phyloP scores from a whole-genome alignment of 2,797 vertebrate species.

The Tachyglossus aculeatus region DNA sequence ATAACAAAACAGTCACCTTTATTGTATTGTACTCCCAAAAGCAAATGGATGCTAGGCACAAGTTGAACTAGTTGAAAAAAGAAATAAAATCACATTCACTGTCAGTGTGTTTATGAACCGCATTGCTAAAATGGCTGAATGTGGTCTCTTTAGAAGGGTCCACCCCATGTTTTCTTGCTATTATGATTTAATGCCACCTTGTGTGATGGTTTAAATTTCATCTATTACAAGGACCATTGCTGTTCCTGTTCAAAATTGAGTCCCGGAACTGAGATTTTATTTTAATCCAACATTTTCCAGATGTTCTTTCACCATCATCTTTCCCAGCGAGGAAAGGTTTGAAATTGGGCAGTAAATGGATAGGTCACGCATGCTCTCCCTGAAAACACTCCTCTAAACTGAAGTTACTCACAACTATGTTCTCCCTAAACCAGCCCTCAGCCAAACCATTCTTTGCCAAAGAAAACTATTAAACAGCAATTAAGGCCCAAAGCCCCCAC shows the following conservation, averaged over 20 bases:
- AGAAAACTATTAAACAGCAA: background rate
- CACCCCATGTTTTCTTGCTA: too few relatives aligned
- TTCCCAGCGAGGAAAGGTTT: background rate
- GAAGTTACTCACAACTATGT: background rate
- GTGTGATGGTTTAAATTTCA: background rate
- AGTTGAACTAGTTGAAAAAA: too few relatives aligned
- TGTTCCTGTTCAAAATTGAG: background rate
- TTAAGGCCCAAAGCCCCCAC: background rate
- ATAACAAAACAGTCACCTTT: too few relatives aligned
- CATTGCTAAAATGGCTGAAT: too few relatives aligned
- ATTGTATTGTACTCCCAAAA: too few relatives aligned
- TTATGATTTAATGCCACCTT: too few relatives aligned
- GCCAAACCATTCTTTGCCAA: background rate
- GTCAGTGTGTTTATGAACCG: too few relatives aligned
- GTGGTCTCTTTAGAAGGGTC: too few relatives aligned
- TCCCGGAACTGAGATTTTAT: background rate
- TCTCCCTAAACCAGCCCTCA: background rate
- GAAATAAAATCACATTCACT: too few relatives aligned
- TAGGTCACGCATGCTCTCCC: too few relatives aligned
- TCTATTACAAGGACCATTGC: background rate
- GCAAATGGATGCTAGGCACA: too few relatives aligned
- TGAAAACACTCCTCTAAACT: background rate
- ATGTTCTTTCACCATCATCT: background rate
- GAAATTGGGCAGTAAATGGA: too few relatives aligned
- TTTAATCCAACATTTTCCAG: slow-evolving; percentile 1